Evolutionary conservation across 2,797 vertebrate genomes (phyloP).

Genomic region (Falco cherrug): DNA sequence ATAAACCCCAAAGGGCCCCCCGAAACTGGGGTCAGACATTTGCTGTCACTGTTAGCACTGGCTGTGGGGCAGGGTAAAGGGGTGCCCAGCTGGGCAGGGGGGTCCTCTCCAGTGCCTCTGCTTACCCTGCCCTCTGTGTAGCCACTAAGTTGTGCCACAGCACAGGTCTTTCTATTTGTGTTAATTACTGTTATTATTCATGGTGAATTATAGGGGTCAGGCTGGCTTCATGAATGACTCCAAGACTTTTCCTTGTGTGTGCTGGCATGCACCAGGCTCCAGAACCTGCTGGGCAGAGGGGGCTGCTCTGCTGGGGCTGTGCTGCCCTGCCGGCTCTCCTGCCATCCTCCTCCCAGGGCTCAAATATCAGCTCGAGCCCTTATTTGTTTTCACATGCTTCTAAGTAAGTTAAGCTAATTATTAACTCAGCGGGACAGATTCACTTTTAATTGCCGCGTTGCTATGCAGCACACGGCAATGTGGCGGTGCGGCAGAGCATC

Average conservation of each 20-base stretch:
- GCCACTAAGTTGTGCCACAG: background rate
- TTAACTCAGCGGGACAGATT: slow-evolving; percentile 50
- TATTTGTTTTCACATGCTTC: slow-evolving; percentile 54
- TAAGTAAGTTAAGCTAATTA: slow-evolving; percentile 67
- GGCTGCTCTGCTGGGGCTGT: background rate
- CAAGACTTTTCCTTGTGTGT: rapidly evolving
- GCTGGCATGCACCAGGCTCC: rapidly evolving
- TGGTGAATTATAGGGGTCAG: background rate
- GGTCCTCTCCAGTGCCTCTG: background rate
- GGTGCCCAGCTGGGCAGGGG: background rate
- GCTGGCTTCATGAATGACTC: background rate
- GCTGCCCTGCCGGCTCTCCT: background rate
- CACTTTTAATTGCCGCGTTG: slow-evolving; percentile 61
- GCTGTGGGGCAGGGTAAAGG: background rate
- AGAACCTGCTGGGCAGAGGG: background rate
- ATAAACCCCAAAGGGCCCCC: background rate
- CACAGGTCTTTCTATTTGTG: rapidly evolving
- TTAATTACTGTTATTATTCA: background rate
- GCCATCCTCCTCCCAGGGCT: background rate
- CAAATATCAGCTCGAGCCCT: background rate
- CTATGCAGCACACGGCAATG: background rate
- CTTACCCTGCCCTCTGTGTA: background rate
- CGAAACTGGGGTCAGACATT: background rate
- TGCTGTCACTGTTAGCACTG: background rate
- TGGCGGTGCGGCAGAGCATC: background rate